Conservation (phyloP, 2,888 invertebrate genomes). For the Sericinus montela region DNA sequence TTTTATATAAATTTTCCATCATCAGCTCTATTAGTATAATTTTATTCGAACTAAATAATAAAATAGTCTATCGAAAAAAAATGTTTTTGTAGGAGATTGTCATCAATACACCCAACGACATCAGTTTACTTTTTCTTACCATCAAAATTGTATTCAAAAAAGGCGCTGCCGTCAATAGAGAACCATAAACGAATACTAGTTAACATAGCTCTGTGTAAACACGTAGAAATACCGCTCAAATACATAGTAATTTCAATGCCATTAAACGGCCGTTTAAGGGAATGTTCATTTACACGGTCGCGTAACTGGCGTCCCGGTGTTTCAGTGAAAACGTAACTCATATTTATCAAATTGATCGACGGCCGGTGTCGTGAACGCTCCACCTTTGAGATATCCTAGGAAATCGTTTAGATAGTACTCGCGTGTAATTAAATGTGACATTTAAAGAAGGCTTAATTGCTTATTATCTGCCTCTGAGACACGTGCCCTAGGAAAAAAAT, state of each 20-base stretch:
- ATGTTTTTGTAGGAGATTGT: too few species aligned
- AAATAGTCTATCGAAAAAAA: too few species aligned
- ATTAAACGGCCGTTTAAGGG: slow-evolving; percentile 14
- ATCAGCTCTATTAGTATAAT: too few species aligned
- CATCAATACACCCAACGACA: background rate
- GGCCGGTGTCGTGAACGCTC: slow-evolving; percentile 11
- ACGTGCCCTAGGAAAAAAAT: slow-evolving; percentile 24
- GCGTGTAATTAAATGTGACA: slow-evolving; percentile 38
- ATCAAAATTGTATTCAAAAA: background rate
- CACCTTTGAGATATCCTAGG: slow-evolving; percentile 21
- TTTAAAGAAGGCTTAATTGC: slow-evolving; percentile 35
- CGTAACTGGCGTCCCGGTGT: slow-evolving; percentile 2
- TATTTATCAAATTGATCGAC: slow-evolving; percentile 17
- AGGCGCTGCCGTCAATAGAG: background rate
- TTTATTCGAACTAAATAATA: too few species aligned
- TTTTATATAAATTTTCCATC: too few species aligned
- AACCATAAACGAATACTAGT: background rate
- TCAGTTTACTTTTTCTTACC: background rate
- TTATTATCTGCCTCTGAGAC: slow-evolving; percentile 30
- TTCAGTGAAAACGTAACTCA: slow-evolving; percentile 5
- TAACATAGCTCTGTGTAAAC: slow-evolving; percentile 1
- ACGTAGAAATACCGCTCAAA: slow-evolving; percentile 4
- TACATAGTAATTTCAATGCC: slow-evolving; percentile 1
- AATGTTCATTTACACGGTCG: slow-evolving; percentile 1
- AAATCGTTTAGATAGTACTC: slow-evolving; percentile 21